Evolutionary conservation across 2,113 vertebrate genomes (phyloP).

Genomic region (Fulica atra): DNA sequence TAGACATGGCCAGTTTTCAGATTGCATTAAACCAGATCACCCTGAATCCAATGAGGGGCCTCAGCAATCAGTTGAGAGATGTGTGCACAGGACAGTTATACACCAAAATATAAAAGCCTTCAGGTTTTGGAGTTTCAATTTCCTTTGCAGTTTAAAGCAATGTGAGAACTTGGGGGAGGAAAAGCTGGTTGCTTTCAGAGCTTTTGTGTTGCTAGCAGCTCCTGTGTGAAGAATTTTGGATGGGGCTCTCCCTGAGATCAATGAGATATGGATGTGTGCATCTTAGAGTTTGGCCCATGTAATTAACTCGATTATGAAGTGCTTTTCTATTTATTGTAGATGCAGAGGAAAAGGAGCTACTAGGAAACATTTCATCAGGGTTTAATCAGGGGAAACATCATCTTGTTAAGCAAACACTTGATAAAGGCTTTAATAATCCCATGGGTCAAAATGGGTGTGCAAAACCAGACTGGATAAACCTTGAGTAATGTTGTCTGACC

Average conservation of each 20-base stretch:
- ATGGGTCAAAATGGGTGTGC: neutral
- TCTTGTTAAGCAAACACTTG: neutral
- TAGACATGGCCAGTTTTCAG: conserved; percentile 6
- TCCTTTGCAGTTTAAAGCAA: neutral
- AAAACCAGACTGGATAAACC: neutral
- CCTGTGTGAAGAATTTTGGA: neutral
- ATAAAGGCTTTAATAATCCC: neutral
- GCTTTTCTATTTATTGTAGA: neutral
- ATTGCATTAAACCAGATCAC: neutral
- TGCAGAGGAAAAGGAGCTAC: neutral
- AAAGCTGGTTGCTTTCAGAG: neutral
- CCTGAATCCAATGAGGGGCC: neutral
- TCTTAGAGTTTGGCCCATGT: neutral
- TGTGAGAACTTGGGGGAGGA: neutral
- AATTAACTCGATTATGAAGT: neutral
- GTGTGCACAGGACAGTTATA: neutral
- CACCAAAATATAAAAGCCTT: neutral
- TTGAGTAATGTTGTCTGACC: neutral
- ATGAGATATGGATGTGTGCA: neutral
- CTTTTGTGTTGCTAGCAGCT: neutral
- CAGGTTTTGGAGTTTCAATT: neutral
- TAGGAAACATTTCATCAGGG: neutral
- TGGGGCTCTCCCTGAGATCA: neutral
- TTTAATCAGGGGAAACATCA: neutral
- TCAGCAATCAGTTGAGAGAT: neutral